Percentiles rank a stretch among this genome's conserved stretches.
These are phyloP conservation scores for Ruditapes philippinarum DNA, from an alignment of 1,140 invertebrate genomes.

Conservation along the genomic window DNA sequence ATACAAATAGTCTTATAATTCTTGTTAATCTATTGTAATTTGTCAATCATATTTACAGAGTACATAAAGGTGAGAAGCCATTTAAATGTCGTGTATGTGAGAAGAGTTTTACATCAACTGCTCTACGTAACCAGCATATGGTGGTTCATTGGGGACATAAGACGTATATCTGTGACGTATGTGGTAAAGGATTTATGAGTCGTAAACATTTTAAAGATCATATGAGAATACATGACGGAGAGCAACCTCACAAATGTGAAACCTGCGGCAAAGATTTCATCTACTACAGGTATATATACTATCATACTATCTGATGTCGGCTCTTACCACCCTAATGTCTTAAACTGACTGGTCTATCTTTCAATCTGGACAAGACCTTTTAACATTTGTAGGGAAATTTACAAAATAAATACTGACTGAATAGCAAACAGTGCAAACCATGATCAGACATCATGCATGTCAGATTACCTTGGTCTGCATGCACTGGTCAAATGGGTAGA, in stretches of 20 bases:
- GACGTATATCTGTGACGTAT: conserved; percentile 64
- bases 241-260: conserved; percentile 58
- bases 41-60: conserved; percentile 26
- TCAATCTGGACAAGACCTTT: too few relatives aligned
- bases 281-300: conserved; percentile 50
- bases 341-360: too few relatives aligned
- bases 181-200: conserved; percentile 66
- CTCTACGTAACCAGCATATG: conserved; percentile 64
- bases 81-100: conserved; percentile 59
- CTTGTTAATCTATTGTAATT: neutral
- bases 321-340: too few relatives aligned
- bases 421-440: too few relatives aligned
- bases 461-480: too few relatives aligned
- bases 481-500: too few relatives aligned
- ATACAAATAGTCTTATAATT: neutral
- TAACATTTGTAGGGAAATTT: too few relatives aligned
- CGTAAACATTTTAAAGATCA: conserved; percentile 65
- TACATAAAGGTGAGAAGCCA: conserved; percentile 58
- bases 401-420: too few relatives aligned
- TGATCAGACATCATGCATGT: too few relatives aligned
- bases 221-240: conserved; percentile 58
- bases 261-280: conserved; percentile 66
- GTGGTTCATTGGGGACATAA: conserved; percentile 53
- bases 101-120: conserved; percentile 46
- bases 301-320: too few relatives aligned